Evolutionary conservation across 2,797 vertebrate species (phyloP), one percentile per base, ranked within the genome.

Genomic region (Dendrocincla fuliginosa): DNA sequence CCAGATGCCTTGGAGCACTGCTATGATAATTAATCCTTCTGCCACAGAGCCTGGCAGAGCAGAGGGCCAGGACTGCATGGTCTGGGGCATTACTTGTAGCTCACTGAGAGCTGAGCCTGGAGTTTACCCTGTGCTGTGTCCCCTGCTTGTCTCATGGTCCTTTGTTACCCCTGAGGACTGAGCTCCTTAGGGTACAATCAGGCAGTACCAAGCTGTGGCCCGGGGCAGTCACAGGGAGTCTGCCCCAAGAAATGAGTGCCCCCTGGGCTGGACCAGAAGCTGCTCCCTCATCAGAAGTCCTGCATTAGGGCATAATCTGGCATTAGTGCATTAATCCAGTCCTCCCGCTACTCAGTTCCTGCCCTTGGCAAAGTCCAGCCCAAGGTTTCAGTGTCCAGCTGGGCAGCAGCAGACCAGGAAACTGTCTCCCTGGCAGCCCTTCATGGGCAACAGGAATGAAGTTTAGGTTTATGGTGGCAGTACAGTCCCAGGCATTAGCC

Each of bases 291-390:
- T 78, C 78, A 87, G 74, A 55, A 84, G 89, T 91, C 87, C 93
- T 55, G 87, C 83, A 90, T 96, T 97, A 96, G 63, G 73, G 24
- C 13, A 10, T 96, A 96, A 97, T 97, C 97, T 91, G 90, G 94
- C 83, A 96, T 96, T 97, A 96, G 78, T 0, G 0, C 53, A 28
- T 96, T 95, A 95, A 96, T 97, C 95, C 94, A 42, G 80, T 22
- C 57, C 73, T 91, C 68, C 65, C 0, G 8, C 83, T 16, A 50
- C 76, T 89, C 83, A 77, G 68, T 56, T 73, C 32, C n/a, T 89
- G 92, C 63, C 68, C 78, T 93, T 64, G 17, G 64, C 71, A 32
- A 32, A 47, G 82, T 44, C 91, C 5, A 1, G 56, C 49, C 52
- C 94, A 85, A 91, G 94, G 94, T 89, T 93, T 94, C 64, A 5